phyloP scores from a whole-genome alignment of 2,113 vertebrate genomes.

The Strigops habroptila region DNA sequence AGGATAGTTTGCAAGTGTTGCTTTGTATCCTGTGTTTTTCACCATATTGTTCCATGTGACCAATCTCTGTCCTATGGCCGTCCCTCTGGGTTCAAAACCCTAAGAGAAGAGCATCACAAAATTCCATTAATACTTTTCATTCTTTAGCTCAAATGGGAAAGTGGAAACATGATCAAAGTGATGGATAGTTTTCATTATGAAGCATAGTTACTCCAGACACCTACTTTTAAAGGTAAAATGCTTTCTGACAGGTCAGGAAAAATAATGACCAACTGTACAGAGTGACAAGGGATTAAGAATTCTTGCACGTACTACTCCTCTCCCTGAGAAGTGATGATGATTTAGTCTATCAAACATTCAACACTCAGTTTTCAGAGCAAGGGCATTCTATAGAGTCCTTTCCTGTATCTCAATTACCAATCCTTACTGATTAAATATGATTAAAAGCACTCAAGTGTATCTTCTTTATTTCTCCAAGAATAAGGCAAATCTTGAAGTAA shows the following conservation, averaged over 20 bases:
- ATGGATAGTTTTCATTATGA: slow-evolving; percentile 42
- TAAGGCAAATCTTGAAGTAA: not conserved
- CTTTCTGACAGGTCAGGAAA: slow-evolving; percentile 26
- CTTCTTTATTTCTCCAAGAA: not conserved
- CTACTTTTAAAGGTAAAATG: not conserved
- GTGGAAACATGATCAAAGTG: not conserved
- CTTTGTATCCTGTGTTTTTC: slow-evolving; percentile 98
- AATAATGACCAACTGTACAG: not conserved
- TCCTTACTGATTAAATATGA: not conserved
- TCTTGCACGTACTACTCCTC: not conserved
- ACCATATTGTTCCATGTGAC: slow-evolving; percentile 99
- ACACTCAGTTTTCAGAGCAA: not conserved
- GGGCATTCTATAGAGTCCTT: not conserved
- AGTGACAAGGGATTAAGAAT: not conserved
- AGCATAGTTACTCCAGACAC: not conserved
- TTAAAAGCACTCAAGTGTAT: not conserved
- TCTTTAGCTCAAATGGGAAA: not conserved
- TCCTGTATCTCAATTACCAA: not conserved
- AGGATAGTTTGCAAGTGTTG: slow-evolving; percentile 95
- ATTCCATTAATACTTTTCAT: slow-evolving; percentile 29
- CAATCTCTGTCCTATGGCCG: slow-evolving; percentile 93
- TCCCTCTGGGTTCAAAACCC: slow-evolving; percentile 97
- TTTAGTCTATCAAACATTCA: not conserved
- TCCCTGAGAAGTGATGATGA: not conserved
- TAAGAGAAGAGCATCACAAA: slow-evolving; percentile 57